Conservation (phyloP, 1,140 invertebrate species). For the Bombyx mori region ASM3026992v2 NC_085118.1:1679501-1680000, state of each 20-base stretch:
- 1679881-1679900: conserved; percentile 51
- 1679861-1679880: conserved; percentile 12
- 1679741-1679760: conserved; percentile 18
- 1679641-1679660: conserved; percentile 61
- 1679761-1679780: conserved; percentile 34
- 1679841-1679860: not conserved
- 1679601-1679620: conserved; percentile 65
- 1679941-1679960: conserved; percentile 34
- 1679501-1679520: conserved; percentile 2
- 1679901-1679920: conserved; percentile 56
- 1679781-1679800: conserved; percentile 29
- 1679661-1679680: conserved; percentile 63
- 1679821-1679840: conserved; percentile 2
- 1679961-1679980: conserved; percentile 49
- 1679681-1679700: conserved; percentile 41
- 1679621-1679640: conserved; percentile 70
- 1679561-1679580: not conserved
- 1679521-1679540: not conserved
- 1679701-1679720: conserved; percentile 14
- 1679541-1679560: not conserved
- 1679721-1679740: conserved; percentile 1
- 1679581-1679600: conserved; percentile 46
- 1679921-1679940: conserved; percentile 56
- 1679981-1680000: conserved; percentile 49
- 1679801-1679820: conserved; percentile 13